Evolutionary conservation across 2,113 vertebrate species (phyloP).

Genomic region (Cottus gobio): DNA sequence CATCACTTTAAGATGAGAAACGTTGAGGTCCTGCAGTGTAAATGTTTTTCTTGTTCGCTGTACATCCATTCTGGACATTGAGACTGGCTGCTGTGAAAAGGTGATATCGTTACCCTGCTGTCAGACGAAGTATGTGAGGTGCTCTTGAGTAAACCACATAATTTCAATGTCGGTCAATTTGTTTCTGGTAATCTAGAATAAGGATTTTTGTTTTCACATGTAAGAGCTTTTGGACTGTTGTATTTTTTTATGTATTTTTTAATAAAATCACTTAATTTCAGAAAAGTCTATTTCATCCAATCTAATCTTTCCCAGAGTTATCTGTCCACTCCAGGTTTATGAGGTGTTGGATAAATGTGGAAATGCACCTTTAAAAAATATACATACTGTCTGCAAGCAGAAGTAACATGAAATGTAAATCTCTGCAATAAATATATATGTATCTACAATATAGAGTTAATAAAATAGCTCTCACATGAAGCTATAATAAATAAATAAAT

Average conservation of each 20-base stretch:
- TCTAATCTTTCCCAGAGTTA: not conserved
- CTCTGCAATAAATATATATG: conserved; percentile 84
- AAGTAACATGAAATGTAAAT: conserved; percentile 65
- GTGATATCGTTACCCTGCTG: not conserved
- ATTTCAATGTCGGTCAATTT: conserved; percentile 21
- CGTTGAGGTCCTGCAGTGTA: conserved; percentile 40
- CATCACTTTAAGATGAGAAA: conserved; percentile 22
- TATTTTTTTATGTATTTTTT: not conserved
- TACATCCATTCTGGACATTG: conserved; percentile 26
- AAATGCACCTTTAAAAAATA: conserved; percentile 30
- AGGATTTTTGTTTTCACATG: not conserved
- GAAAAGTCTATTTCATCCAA: not conserved
- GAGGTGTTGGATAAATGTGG: not conserved
- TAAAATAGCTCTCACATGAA: conserved; percentile 80
- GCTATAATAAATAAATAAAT: conserved; percentile 90
- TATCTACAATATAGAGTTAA: conserved; percentile 72
- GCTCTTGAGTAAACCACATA: conserved; percentile 27
- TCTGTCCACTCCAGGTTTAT: not conserved
- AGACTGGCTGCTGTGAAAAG: conserved; percentile 3
- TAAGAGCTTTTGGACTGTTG: not conserved
- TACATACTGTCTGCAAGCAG: conserved; percentile 16
- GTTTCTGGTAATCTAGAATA: not conserved
- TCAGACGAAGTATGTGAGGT: conserved; percentile 23
- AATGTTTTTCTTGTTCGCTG: conserved; percentile 20
- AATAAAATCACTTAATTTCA: not conserved